Evolutionary conservation across 2,113 vertebrate species (phyloP).

Genomic region (Engystomops pustulosus): DNA sequence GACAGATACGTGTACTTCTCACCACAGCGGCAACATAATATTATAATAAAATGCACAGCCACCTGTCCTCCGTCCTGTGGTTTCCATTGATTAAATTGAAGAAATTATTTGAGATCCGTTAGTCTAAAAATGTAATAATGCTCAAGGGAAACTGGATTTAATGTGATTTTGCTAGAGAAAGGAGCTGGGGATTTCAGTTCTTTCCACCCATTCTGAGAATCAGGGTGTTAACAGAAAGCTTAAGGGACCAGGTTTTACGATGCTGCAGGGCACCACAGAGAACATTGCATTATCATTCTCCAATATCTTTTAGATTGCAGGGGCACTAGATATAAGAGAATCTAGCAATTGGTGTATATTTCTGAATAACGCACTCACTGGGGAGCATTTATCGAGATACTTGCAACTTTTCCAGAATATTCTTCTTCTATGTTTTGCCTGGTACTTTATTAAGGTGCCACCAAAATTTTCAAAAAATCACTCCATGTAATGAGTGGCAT

Average conservation of each 20-base stretch:
- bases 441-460: no score
- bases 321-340: background rate
- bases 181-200: background rate
- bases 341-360: background rate
- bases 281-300: background rate
- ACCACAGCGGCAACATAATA: conserved; percentile 33
- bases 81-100: conserved; percentile 40
- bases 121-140: conserved; percentile 45
- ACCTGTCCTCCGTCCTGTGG: conserved; percentile 32
- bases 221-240: background rate
- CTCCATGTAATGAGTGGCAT: no score
- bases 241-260: background rate
- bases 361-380: background rate
- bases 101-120: conserved; percentile 49
- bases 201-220: conserved; percentile 15
- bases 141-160: conserved; percentile 34
- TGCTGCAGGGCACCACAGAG: background rate
- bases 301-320: background rate
- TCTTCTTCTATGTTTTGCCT: no score
- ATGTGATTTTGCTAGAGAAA: conserved; percentile 26
- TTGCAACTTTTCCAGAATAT: no score
- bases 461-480: no score
- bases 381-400: no score
- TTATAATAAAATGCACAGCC: conserved; percentile 43
- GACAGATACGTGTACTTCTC: conserved; percentile 45